phyloP scores from a whole-genome alignment of 2,888 invertebrate species.

The Leucophora obtusa region DNA sequence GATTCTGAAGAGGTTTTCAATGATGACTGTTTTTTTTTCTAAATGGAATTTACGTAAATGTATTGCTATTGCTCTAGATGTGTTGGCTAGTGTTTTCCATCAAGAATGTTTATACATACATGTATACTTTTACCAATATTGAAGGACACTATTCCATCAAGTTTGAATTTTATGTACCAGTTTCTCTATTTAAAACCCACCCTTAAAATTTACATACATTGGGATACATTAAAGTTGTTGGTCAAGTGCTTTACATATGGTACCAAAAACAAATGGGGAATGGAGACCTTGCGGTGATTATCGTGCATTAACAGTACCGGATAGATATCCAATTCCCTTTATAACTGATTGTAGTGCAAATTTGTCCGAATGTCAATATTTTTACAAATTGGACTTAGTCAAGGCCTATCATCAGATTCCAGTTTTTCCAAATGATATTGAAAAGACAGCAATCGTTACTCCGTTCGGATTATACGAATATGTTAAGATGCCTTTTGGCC shows the following conservation, averaged over 20 bases:
- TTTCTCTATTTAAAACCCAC: too few relatives aligned
- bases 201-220: too few relatives aligned
- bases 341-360: constrained; percentile 72
- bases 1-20: constrained; percentile 92
- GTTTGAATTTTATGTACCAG: too few relatives aligned
- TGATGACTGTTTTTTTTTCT: constrained; percentile 92
- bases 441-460: constrained; percentile 37
- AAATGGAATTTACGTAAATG: constrained; percentile 99
- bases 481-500: constrained; percentile 70
- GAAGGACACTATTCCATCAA: constrained; percentile 95
- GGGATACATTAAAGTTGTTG: too few relatives aligned
- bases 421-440: constrained; percentile 60
- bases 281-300: constrained; percentile 74
- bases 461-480: constrained; percentile 47
- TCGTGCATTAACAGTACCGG: constrained; percentile 70
- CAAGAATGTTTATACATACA: constrained; percentile 95
- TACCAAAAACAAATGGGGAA: too few relatives aligned
- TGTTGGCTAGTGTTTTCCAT: constrained; percentile 96
- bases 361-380: constrained; percentile 34
- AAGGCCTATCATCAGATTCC: constrained; percentile 66
- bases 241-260: too few relatives aligned
- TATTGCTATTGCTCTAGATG: constrained; percentile 98
- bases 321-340: constrained; percentile 72
- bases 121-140: constrained; percentile 97
- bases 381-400: constrained; percentile 47